Conservation (phyloP, 2,888 invertebrate species). For the Branchipolynoe longqiensis region DNA sequence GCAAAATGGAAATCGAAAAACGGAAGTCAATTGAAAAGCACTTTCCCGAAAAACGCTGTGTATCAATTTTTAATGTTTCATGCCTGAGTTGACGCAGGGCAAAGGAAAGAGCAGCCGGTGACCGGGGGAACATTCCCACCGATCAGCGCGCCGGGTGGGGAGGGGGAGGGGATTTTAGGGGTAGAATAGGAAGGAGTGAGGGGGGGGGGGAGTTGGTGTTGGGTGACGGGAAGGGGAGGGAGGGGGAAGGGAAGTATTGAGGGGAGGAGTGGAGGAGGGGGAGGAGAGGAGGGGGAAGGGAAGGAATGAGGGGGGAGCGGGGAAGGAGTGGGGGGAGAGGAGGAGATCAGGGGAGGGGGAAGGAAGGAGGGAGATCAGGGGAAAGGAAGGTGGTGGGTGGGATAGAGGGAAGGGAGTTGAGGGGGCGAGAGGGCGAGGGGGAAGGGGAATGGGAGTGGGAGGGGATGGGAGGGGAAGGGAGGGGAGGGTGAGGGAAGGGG, state of each 20-base stretch:
- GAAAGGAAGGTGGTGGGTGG: too few species aligned
- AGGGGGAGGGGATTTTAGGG: neutral
- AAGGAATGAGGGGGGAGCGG: too few species aligned
- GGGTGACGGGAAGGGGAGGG: neutral
- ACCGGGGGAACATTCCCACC: neutral
- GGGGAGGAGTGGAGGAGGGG: neutral
- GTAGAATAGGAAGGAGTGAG: neutral
- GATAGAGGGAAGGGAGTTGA: too few species aligned
- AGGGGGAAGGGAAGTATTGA: neutral
- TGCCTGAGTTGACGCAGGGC: neutral
- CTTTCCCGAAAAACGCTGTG: constrained; percentile 2
- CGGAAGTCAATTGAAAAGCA: constrained; percentile 36
- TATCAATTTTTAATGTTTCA: constrained; percentile 20
- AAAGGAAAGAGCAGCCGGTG: constrained; percentile 23
- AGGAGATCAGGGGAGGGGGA: too few species aligned
- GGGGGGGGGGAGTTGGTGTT: neutral
- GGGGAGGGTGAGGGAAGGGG: too few species aligned
- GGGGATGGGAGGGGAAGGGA: too few species aligned
- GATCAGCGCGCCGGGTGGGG: neutral
- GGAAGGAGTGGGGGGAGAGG: too few species aligned
- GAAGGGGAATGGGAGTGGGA: too few species aligned
- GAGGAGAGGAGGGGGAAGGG: neutral
- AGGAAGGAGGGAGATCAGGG: too few species aligned
- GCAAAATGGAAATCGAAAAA: too few species aligned
- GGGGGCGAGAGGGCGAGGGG: too few species aligned